Percentiles rank a stretch among this genome's conserved stretches.
These are phyloP conservation scores for Pachyrhynchus sulphureomaculatus DNA, from an alignment of 1,140 invertebrate species.

Conservation along the genomic window DNA sequence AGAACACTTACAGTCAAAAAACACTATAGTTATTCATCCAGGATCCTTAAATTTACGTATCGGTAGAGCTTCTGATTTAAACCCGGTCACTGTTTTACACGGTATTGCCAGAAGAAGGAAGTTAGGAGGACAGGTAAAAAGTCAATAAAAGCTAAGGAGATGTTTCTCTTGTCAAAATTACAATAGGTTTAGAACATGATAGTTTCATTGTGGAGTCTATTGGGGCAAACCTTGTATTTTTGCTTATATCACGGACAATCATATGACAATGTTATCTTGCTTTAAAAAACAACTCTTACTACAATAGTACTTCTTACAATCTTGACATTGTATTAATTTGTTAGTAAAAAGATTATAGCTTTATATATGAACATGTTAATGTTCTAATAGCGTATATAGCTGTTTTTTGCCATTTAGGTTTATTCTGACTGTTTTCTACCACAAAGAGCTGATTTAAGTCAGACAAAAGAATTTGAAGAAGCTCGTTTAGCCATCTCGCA, in stretches of 20 bases:
- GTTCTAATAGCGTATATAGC: too few species aligned
- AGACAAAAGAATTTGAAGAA: constrained; percentile 78
- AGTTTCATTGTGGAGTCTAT: not conserved
- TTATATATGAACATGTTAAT: too few species aligned
- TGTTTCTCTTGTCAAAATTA: not conserved
- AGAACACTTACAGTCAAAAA: constrained; percentile 62
- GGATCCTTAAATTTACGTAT: constrained; percentile 88
- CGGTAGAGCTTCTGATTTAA: constrained; percentile 84
- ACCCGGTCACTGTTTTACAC: constrained; percentile 82
- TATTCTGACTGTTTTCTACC: constrained; percentile 70
- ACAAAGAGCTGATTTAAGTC: constrained; percentile 60
- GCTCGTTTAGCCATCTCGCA: constrained; percentile 78
- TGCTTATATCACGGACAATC: too few species aligned
- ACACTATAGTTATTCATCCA: constrained; percentile 91
- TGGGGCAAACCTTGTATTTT: too few species aligned
- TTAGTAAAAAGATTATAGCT: too few species aligned
- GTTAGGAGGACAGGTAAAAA: constrained; percentile 52
- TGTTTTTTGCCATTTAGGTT: too few species aligned
- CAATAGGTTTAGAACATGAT: not conserved
- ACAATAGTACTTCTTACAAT: too few species aligned
- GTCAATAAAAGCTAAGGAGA: not conserved
- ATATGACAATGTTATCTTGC: too few species aligned
- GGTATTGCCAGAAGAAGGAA: constrained; percentile 75
- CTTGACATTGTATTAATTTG: too few species aligned
- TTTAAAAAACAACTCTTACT: too few species aligned